phyloP scores from a whole-genome alignment of 2,113 vertebrate species.

The Caranx ignobilis region DNA sequence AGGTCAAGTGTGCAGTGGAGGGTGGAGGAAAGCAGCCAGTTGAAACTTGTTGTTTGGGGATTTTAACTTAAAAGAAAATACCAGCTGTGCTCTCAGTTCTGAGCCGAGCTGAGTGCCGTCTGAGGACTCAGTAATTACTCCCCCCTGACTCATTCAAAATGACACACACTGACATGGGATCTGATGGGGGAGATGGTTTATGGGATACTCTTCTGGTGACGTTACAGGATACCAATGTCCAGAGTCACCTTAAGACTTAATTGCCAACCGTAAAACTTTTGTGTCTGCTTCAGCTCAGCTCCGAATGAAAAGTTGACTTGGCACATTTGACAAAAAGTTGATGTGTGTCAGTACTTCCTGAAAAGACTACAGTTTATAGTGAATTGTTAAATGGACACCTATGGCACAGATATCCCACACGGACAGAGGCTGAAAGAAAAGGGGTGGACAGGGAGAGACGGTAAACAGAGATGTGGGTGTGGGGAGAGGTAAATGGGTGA shows the following conservation, averaged over 20 bases:
- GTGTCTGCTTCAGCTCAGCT: conserved; percentile 13
- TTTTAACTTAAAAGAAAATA: conserved; percentile 67
- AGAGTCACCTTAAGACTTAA: conserved; percentile 47
- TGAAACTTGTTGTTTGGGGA: conserved; percentile 74
- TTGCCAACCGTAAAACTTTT: conserved; percentile 44
- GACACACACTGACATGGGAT: conserved; percentile 65
- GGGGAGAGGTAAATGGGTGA: conserved; percentile 53
- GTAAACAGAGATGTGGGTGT: conserved; percentile 62
- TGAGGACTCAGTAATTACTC: conserved; percentile 59
- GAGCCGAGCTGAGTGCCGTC: conserved; percentile 42
- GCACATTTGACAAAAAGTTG: conserved; percentile 29
- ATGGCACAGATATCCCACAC: conserved; percentile 3
- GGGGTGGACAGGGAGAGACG: conserved; percentile 44
- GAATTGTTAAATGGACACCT: conserved; percentile 42
- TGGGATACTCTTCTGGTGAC: conserved; percentile 34
- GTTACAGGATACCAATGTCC: conserved; percentile 31
- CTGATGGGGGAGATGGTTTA: conserved; percentile 55
- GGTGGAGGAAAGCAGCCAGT: conserved; percentile 67
- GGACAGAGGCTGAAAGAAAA: conserved; percentile 34
- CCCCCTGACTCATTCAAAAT: conserved; percentile 61
- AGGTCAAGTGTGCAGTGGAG: conserved; percentile 74
- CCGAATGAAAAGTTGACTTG: conserved; percentile 13
- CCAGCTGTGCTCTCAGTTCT: conserved; percentile 62
- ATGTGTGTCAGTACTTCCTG: conserved; percentile 22
- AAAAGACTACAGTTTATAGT: conserved; percentile 27